Evolutionary conservation across 2,888 invertebrate genomes (phyloP), one percentile per base, ranked within the genome.

Genomic region (Eulithis testata): DNA sequence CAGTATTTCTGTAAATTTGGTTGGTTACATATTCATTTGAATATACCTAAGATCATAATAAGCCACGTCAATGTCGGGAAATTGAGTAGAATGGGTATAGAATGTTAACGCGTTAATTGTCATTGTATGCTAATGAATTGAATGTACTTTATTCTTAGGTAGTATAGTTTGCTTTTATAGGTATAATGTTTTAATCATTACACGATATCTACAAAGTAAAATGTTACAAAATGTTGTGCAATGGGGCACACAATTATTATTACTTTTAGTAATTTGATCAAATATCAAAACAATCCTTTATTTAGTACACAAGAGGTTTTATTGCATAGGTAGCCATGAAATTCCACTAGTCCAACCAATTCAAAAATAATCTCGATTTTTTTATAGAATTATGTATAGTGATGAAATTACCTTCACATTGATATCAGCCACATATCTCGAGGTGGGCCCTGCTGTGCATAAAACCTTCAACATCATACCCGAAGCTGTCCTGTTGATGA

Each of bases 381-480:
- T 21, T 21, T 21, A 21, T 21, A 21, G 21, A 21, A 21, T 21
- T 21, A 21, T 21, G 21, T 21, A n/a, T n/a, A n/a, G n/a, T 21
- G 21, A 21, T 21, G 21, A 21, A 21, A 2, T 49, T 93, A 97
- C 98, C 95, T 97, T 97, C 65, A 98, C 95, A 86, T 96, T 96
- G 73, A 98, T 95, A 87, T 98, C 97, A 60, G 97, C 96, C 57
- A 98, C 95, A 89, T 97, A 96, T 85, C 97, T 94, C 53, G 96
- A 95, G 73, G 95, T 95, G 60, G 95, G 96, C 71, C 96, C 96
- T 66, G 97, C 96, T 65, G 97, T 96, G 89, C 98, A 98, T 57
- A 98, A 92, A 31, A 98, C 95, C 88, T 97, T 97, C 74, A 98
- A 93, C 93, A 96, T 95, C 93, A 96, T 94, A 67, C 96, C 96